Conservation (phyloP, 2,888 invertebrate species). For the Andrena bucephala region DNA sequence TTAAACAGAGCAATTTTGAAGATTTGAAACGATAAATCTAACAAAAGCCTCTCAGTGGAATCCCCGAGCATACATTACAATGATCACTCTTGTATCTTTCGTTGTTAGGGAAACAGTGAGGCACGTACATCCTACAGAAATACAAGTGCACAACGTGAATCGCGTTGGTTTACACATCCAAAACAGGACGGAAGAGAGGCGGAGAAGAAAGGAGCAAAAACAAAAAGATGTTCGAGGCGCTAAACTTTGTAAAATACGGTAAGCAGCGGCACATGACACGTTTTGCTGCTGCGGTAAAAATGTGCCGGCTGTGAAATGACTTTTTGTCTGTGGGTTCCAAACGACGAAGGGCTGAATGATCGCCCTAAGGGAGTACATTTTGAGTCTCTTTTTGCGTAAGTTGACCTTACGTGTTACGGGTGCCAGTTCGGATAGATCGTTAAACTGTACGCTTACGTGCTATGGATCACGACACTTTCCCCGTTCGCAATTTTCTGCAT, state of each 20-base stretch:
- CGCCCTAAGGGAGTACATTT: slow-evolving; percentile 58
- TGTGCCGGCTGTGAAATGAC: slow-evolving; percentile 56
- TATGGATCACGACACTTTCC: slow-evolving; percentile 43
- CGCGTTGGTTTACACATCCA: neutral
- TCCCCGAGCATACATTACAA: neutral
- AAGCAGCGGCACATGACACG: slow-evolving; percentile 50
- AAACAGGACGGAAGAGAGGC: neutral
- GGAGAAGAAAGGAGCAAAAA: neutral
- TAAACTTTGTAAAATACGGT: slow-evolving; percentile 48
- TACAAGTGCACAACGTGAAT: neutral
- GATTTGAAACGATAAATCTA: slow-evolving; percentile 1
- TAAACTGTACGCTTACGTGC: slow-evolving; percentile 51
- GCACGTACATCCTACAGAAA: neutral
- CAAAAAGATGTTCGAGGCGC: slow-evolving; percentile 19
- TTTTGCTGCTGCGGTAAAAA: slow-evolving; percentile 60
- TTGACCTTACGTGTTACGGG: slow-evolving; percentile 54
- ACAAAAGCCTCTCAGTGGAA: slow-evolving; percentile 18
- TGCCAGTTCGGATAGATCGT: slow-evolving; percentile 58
- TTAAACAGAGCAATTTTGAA: no score
- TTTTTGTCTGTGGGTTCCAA: slow-evolving; percentile 52
- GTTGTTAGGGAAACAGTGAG: slow-evolving; percentile 3
- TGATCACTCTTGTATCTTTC: neutral
- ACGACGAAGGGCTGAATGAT: slow-evolving; percentile 66
- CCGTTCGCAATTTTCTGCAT: slow-evolving; percentile 36
- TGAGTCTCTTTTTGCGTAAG: slow-evolving; percentile 51